Evolutionary conservation across 2,888 invertebrate species (phyloP).

Genomic region (Chironomus tentans): DNA sequence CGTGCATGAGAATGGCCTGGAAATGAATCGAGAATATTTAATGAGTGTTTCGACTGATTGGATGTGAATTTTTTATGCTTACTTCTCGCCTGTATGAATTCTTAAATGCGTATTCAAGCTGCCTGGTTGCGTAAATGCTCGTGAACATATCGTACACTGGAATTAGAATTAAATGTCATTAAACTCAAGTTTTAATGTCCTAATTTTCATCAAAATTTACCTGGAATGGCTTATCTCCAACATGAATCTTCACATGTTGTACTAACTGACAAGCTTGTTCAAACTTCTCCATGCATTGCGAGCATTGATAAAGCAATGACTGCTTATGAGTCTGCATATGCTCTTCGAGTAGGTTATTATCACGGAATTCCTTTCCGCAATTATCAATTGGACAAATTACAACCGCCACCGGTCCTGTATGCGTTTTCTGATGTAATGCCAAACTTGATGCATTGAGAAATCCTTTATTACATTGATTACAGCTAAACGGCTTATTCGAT

Average conservation of each 20-base stretch:
- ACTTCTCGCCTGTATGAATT: slow-evolving; percentile 36
- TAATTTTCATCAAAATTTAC: not conserved
- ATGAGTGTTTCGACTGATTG: too few relatives aligned
- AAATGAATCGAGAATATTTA: not conserved
- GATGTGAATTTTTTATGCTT: not conserved
- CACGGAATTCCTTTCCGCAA: slow-evolving; percentile 42
- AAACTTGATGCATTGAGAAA: slow-evolving; percentile 41
- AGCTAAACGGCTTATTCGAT: slow-evolving; percentile 40
- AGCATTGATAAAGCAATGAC: slow-evolving; percentile 39
- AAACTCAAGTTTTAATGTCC: not conserved
- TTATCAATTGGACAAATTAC: slow-evolving; percentile 31
- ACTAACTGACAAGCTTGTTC: slow-evolving; percentile 41
- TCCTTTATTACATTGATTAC: slow-evolving; percentile 40
- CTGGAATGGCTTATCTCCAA: slow-evolving; percentile 43
- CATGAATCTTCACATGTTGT: slow-evolving; percentile 43
- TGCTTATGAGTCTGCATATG: slow-evolving; percentile 42
- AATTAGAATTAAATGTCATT: not conserved
- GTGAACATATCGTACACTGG: slow-evolving; percentile 40
- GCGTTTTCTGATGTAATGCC: slow-evolving; percentile 38
- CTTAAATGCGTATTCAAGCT: slow-evolving; percentile 42
- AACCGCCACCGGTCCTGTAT: slow-evolving; percentile 35
- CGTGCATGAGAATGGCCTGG: slow-evolving; percentile 39
- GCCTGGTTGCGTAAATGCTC: slow-evolving; percentile 42
- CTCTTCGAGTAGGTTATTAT: slow-evolving; percentile 39
- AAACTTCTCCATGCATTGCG: slow-evolving; percentile 39